Percentiles rank a stretch among this genome's conserved stretches.
phyloP scores from a whole-genome alignment of 37 sponge, comb jelly and placozoan genomes.

The Corticium candelabrum region DNA sequence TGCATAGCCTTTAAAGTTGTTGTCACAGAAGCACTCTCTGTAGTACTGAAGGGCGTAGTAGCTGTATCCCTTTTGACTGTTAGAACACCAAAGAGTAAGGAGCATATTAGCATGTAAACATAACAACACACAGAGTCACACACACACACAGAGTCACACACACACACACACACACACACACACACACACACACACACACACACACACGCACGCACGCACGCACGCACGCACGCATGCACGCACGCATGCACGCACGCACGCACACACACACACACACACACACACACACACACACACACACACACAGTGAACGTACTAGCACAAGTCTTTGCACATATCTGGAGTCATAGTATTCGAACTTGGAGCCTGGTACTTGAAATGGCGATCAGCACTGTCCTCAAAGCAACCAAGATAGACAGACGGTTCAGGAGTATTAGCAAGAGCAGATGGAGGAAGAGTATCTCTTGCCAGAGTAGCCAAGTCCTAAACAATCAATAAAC shows the following conservation, averaged over 20 bases:
- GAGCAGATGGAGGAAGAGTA: neutral
- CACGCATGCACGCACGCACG: too few species aligned
- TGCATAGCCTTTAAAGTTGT: neutral
- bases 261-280: too few species aligned
- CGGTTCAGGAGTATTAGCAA: neutral
- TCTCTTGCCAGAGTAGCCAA: neutral
- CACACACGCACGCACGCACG: too few species aligned
- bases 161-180: too few species aligned
- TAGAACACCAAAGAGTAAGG: neutral
- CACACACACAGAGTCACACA: too few species aligned
- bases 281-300: neutral
- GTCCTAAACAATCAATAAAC: neutral
- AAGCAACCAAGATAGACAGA: conserved; percentile 3
- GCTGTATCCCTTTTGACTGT: neutral
- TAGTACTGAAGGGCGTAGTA: neutral
- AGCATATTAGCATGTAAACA: neutral
- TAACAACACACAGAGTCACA: neutral
- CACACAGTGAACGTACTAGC: neutral
- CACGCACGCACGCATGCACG: too few species aligned
- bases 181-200: too few species aligned
- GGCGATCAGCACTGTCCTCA: neutral
- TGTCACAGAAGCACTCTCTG: conserved; percentile 8
- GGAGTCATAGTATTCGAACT: conserved; percentile 3
- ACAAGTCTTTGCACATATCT: neutral
- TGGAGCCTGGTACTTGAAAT: neutral